Evolutionary conservation across 2,797 vertebrate genomes (phyloP).

Genomic region (Notamacropus eugenii): DNA sequence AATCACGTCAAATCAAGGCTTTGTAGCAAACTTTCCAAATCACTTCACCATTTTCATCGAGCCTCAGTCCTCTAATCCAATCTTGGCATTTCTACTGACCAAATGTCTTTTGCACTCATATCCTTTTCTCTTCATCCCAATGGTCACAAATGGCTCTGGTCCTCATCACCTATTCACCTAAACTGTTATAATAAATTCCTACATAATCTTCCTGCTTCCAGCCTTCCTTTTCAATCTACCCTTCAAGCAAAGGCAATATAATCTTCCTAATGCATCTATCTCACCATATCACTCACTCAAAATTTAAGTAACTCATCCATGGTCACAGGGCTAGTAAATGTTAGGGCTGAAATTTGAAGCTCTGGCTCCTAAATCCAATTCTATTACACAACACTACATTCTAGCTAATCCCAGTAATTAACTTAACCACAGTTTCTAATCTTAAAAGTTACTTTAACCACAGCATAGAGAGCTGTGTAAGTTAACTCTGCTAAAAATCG

Average conservation of each 20-base stretch:
- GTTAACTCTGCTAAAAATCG: slow-evolving; percentile 55
- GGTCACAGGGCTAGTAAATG: not conserved
- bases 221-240: not conserved
- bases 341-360: not conserved
- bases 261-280: not conserved
- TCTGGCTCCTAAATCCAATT: not conserved
- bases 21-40: not conserved
- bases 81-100: not conserved
- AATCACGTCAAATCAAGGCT: not conserved
- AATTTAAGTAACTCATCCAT: not conserved
- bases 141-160: not conserved
- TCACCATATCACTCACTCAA: not conserved
- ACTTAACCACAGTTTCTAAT: not conserved
- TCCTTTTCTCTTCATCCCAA: not conserved
- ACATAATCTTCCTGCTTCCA: not conserved
- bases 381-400: not conserved
- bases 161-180: not conserved
- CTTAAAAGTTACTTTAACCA: not conserved
- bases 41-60: not conserved
- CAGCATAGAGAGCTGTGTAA: slow-evolving; percentile 37
- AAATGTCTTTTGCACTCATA: not conserved
- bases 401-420: not conserved
- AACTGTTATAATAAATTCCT: not conserved
- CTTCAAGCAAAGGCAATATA: not conserved
- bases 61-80: not conserved